phyloP scores from a whole-genome alignment of 2,797 vertebrate genomes.

The Anniella stebbinsi region DNA sequence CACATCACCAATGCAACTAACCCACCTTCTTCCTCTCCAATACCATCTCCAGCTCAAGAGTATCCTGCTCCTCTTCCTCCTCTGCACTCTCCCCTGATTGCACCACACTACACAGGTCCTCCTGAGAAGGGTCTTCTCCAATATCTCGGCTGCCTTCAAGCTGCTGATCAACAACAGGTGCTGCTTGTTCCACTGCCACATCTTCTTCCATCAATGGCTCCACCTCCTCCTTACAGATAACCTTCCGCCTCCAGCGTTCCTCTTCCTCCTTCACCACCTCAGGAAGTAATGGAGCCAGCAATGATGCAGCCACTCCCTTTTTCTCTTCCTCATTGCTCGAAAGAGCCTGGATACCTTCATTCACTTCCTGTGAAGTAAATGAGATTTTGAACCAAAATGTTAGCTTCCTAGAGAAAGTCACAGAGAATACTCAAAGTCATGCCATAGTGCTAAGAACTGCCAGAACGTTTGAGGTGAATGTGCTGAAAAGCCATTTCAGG shows the following conservation, averaged over 20 bases:
- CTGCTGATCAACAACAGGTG: slow-evolving; percentile 58
- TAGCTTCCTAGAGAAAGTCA: not conserved
- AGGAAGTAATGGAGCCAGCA: slow-evolving; percentile 92
- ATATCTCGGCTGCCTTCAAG: slow-evolving; percentile 75
- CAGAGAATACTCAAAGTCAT: not conserved
- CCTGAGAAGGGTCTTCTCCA: slow-evolving; percentile 80
- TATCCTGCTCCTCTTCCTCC: slow-evolving; percentile 93
- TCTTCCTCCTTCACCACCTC: slow-evolving; percentile 94
- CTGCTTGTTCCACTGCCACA: slow-evolving; percentile 48
- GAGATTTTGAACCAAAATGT: not conserved
- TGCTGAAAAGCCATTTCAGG: not conserved
- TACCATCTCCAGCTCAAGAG: slow-evolving; percentile 92
- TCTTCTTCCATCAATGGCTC: slow-evolving; percentile 80
- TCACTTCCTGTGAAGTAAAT: slow-evolving; percentile 86
- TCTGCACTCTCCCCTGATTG: slow-evolving; percentile 88
- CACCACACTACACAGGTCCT: slow-evolving; percentile 85
- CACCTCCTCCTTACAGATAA: slow-evolving; percentile 89
- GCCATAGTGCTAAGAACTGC: not conserved
- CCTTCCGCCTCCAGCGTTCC: slow-evolving; percentile 94
- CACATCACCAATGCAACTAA: not conserved
- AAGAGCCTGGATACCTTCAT: slow-evolving; percentile 93
- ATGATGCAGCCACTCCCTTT: slow-evolving; percentile 91
- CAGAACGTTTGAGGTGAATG: not conserved
- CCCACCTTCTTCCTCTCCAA: slow-evolving; percentile 95
- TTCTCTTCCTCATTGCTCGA: slow-evolving; percentile 92